phyloP scores from a whole-genome alignment of 2,113 vertebrate species.

The Ramphastos sulfuratus region DNA sequence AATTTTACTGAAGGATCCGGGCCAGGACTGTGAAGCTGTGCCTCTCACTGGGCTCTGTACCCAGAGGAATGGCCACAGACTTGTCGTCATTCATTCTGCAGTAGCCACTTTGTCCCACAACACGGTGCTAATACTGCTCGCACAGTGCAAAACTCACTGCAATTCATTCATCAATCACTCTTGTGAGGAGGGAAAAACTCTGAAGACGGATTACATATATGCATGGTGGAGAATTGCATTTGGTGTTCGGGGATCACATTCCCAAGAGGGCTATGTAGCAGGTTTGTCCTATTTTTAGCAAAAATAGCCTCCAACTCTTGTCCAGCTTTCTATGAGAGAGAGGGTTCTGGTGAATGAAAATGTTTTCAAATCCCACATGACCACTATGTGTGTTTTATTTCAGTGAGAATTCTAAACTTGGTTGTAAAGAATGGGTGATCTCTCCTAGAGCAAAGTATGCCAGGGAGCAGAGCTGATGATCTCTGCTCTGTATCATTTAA shows the following conservation, averaged over 20 bases:
- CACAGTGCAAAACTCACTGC: not conserved
- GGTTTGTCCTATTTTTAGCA: not conserved
- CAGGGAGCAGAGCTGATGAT: not conserved
- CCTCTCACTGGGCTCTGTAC: not conserved
- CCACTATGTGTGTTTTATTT: not conserved
- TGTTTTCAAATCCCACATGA: not conserved
- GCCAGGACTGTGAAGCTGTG: not conserved
- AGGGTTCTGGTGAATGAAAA: not conserved
- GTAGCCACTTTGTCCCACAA: not conserved
- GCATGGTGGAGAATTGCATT: not conserved
- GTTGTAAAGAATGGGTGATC: not conserved
- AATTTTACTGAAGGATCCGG: not conserved
- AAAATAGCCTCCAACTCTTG: not conserved
- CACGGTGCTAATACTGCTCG: not conserved
- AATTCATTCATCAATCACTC: not conserved
- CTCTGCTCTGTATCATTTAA: not conserved
- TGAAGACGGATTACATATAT: not conserved
- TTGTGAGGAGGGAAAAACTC: not conserved
- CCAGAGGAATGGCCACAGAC: not conserved
- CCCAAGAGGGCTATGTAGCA: not conserved
- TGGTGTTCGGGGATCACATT: not conserved
- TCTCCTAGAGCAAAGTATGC: not conserved
- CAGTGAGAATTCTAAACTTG: not conserved
- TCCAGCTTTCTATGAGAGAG: not conserved
- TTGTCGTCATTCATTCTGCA: not conserved